These are phyloP conservation scores for Cryptus armator DNA, from an alignment of 2,888 invertebrate species.

Conservation along the genomic window DNA sequence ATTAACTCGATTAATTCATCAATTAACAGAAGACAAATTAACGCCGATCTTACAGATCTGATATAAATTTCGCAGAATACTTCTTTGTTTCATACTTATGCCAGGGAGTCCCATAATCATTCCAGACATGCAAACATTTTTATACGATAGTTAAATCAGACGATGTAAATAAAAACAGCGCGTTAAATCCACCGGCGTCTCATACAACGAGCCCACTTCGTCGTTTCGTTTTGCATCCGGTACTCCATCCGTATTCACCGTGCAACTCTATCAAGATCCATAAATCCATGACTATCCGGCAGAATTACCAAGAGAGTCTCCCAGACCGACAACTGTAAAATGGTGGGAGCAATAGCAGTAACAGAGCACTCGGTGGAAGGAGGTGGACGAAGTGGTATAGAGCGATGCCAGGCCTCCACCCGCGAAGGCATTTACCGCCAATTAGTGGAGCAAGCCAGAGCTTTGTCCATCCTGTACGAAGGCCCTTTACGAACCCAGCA, in stretches of 20 bases:
- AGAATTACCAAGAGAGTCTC: constrained; percentile 56
- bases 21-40: too few species aligned
- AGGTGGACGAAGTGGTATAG: constrained; percentile 33
- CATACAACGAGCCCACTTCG: constrained; percentile 37
- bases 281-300: constrained; percentile 55
- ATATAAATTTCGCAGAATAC: not conserved
- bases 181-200: constrained; percentile 11
- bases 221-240: constrained; percentile 44
- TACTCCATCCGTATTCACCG: constrained; percentile 48
- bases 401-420: constrained; percentile 43
- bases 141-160: not conserved
- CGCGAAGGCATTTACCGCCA: constrained; percentile 63
- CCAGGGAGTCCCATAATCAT: too few species aligned
- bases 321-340: constrained; percentile 55
- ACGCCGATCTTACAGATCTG: not conserved
- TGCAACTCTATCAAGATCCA: constrained; percentile 60
- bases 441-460: constrained; percentile 64
- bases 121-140: not conserved
- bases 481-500: constrained; percentile 41
- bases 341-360: constrained; percentile 40
- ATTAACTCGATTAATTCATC: too few species aligned
- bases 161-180: constrained; percentile 5
- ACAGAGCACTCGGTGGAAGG: constrained; percentile 38
- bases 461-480: constrained; percentile 60
- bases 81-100: not conserved